Conservation (phyloP, 2,113 vertebrate species). For the Crocuta crocuta region DNA sequence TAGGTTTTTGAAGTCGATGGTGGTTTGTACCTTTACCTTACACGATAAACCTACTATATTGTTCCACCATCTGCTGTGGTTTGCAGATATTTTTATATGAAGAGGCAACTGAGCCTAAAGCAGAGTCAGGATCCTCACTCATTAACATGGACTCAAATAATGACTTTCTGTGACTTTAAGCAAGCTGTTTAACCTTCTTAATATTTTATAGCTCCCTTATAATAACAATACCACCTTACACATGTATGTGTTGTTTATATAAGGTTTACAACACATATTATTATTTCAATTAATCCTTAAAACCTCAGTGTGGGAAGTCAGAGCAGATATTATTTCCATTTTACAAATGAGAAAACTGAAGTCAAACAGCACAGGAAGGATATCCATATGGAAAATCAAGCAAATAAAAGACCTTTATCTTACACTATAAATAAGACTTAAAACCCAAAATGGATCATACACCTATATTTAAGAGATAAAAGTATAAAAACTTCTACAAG, state of each 20-base stretch:
- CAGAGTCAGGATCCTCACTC: background rate
- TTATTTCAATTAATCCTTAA: slow-evolving; percentile 38
- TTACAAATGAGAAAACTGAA: slow-evolving; percentile 49
- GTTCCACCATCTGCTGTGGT: background rate
- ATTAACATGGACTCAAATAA: slow-evolving; percentile 36
- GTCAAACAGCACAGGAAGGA: slow-evolving; percentile 5
- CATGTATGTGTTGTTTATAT: background rate
- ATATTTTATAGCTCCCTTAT: slow-evolving; percentile 34
- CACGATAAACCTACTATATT: background rate
- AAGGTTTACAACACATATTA: slow-evolving; percentile 13
- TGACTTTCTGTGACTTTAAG: slow-evolving; percentile 47
- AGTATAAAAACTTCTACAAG: background rate
- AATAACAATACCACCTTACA: slow-evolving; percentile 15
- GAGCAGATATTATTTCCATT: slow-evolving; percentile 23
- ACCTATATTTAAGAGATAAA: slow-evolving; percentile 32
- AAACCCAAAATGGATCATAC: slow-evolving; percentile 18
- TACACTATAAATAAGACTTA: background rate
- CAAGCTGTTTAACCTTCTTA: slow-evolving; percentile 9
- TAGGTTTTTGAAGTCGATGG: background rate
- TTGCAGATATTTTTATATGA: slow-evolving; percentile 32
- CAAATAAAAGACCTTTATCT: background rate
- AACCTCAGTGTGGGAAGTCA: background rate
- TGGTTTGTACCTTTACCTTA: background rate
- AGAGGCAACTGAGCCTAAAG: background rate
- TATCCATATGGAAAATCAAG: slow-evolving; percentile 17